Evolutionary conservation across 2,113 vertebrate species (phyloP), one percentile per base, ranked within the genome.

Genomic region (Chaenocephalus aceratus): DNA sequence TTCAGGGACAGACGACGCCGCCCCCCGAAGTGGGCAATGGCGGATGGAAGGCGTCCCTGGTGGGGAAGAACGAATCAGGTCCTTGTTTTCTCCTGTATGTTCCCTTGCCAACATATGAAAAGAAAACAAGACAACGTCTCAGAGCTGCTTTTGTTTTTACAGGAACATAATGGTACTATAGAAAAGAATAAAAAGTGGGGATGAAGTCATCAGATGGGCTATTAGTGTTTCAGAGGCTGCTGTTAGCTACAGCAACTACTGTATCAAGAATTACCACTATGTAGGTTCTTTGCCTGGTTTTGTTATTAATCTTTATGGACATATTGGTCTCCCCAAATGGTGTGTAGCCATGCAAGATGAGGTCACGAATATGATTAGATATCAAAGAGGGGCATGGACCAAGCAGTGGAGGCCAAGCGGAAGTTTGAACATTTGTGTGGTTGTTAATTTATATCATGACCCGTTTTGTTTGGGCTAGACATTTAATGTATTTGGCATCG

Each of bases 21-120:
- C 75, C 92, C 90, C 88, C 90, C 23, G 78, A 90, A 91, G 91
- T 88, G 88, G 77, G 90, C 26, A 79, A 79, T 75, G 77, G 78
- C 91, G 77, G 85, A 88, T 73, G 71, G 86, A 72, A 82, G 76
- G 84, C 21, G 57, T 92, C 93, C 83, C 92, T 84, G 66, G 91
- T 91, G 92, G 84, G 36, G 72, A 45, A 70, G 41, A 73, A 75
- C 66, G 73, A 84, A 72, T 66, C 75, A 65, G 78, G 80, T 77
- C 75, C 81, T 82, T 88, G 77, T 86, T 91, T 90, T 88, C 75
- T 73, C 53, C 18, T 69, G 73, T 89, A 18, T 89, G 65, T 83
- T 86, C 46, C 13, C 10, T 83, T 63, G 75, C 53, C 26, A 74
- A 34, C 13, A 23, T 18, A 72, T 77, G 66, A 85, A 87, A 77